Evolutionary conservation across 2,888 invertebrate genomes (phyloP), one percentile per base, ranked within the genome.

Genomic region (Plebejus anna): DNA sequence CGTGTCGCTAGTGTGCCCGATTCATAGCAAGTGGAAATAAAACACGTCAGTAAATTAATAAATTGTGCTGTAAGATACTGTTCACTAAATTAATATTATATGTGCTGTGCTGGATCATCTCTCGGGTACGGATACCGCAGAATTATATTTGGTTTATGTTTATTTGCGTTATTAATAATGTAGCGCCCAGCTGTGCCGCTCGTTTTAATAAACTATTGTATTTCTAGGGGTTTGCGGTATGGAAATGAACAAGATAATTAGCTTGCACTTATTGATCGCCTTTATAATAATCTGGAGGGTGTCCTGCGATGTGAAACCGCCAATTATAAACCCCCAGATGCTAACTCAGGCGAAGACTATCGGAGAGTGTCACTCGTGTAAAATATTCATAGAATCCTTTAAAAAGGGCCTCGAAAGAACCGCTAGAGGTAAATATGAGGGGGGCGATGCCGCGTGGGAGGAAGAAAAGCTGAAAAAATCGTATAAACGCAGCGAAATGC

Each of bases 371-470:
- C 96, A 96, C 82, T 95, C 97, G 0, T 98, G 98, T 86, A 96
- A 95, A 85, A 86, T 95, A 80, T 95, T 97, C 76, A 95, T 96
- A 3, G 95, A 96, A 51, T 97, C 97, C 0, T 97, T 98, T 83
- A 95, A 96, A 85, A 95, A 95, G 95, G 98, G 98, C 2, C 91
- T 98, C 80, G 96, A 97, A 79, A 95, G 95, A 81, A 98, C 98
- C 0, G 94, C 96, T n/a, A 95, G 97, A 82, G 97, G 97, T 13
- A 98, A 98, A 88, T 98, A 97, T 89, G 98, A 97, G 82, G 98
- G 98, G 4, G 98, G 98, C 0, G 98, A 98, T 87, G 96, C 98
- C 0, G 98, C 97, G 5, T 98, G 98, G 98, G 98, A 98, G 86
- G 97, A 98, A 87, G 96, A 97, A 84, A 97, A 97, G 82, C 89